These are phyloP conservation scores for Aurelia sp. DNA, from an alignment of 30 jellyfish, hydroid and myxozoan species.

Conservation along the genomic window DNA sequence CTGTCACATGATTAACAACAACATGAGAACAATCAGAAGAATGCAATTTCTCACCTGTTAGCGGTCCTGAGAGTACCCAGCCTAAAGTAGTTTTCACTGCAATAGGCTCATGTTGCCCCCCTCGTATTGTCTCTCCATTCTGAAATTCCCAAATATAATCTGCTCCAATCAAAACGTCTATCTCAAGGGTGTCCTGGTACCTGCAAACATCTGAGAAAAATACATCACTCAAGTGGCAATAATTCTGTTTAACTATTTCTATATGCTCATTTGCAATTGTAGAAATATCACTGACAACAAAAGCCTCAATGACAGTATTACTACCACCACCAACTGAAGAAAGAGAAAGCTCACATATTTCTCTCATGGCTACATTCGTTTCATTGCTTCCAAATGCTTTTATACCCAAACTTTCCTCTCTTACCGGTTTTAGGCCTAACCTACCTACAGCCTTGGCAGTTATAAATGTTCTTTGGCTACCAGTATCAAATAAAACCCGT, in stretches of 20 bases:
- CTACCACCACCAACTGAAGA: constrained; percentile 14
- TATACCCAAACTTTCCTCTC: constrained; percentile 59
- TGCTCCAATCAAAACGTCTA: constrained; percentile 22
- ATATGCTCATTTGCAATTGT: constrained; percentile 40
- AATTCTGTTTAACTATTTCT: constrained; percentile 27
- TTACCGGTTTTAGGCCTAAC: constrained; percentile 44
- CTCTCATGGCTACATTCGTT: constrained; percentile 48
- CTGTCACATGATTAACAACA: constrained; percentile 20
- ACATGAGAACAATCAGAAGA: background rate
- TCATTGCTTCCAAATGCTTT: constrained; percentile 63
- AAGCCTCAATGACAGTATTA: constrained; percentile 36
- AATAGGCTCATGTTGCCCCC: constrained; percentile 72
- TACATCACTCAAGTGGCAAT: background rate
- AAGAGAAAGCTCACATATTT: constrained; percentile 31
- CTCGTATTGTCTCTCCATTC: constrained; percentile 38
- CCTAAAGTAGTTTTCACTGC: constrained; percentile 60
- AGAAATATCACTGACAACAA: constrained; percentile 58
- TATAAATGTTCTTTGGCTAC: constrained; percentile 66
- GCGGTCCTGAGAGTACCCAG: constrained; percentile 14
- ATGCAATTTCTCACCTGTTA: constrained; percentile 49
- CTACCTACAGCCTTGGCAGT: constrained; percentile 30
- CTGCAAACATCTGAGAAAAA: constrained; percentile 52
- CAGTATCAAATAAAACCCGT: constrained; percentile 49
- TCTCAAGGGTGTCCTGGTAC: constrained; percentile 30
- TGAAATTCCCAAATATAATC: constrained; percentile 43